Conservation (phyloP, 1,140 invertebrate genomes). For the Zaprionus gabonicus region DNA sequence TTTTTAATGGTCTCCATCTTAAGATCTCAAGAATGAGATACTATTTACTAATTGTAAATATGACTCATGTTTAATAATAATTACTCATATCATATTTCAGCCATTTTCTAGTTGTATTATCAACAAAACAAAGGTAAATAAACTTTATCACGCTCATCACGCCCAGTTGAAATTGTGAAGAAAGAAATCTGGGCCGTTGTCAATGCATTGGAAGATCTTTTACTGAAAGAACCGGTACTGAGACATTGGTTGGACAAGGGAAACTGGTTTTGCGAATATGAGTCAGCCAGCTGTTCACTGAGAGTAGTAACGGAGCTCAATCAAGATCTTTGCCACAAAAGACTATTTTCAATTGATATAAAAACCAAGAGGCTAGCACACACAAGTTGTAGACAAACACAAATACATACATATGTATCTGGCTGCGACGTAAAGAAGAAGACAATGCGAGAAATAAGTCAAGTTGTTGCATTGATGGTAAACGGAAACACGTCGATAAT, state of each 20-base stretch:
- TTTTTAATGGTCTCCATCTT: too few relatives aligned
- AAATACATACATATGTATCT: constrained; percentile 8
- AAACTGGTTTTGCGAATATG: constrained; percentile 47
- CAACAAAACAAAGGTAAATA: background rate
- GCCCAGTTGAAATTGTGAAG: constrained; percentile 7
- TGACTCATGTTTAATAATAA: too few relatives aligned
- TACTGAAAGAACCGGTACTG: constrained; percentile 34
- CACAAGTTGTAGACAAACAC: background rate
- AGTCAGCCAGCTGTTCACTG: constrained; percentile 32
- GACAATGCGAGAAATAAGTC: constrained; percentile 27
- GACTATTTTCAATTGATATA: constrained; percentile 43
- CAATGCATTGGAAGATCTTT: constrained; percentile 23
- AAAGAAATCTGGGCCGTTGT: constrained; percentile 37
- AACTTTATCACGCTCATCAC: background rate
- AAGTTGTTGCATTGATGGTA: constrained; percentile 32
- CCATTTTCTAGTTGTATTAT: too few relatives aligned
- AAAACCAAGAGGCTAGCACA: constrained; percentile 27
- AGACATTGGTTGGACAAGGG: constrained; percentile 17
- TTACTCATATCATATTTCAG: too few relatives aligned
- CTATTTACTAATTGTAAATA: too few relatives aligned
- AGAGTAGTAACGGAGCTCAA: constrained; percentile 25
- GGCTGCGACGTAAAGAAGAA: background rate
- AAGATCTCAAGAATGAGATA: too few relatives aligned
- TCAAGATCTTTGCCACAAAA: constrained; percentile 47
- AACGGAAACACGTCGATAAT: constrained; percentile 13